Evolutionary conservation across 2,888 invertebrate species (phyloP), one percentile per base, ranked within the genome.

Genomic region (Caprella mutica): DNA sequence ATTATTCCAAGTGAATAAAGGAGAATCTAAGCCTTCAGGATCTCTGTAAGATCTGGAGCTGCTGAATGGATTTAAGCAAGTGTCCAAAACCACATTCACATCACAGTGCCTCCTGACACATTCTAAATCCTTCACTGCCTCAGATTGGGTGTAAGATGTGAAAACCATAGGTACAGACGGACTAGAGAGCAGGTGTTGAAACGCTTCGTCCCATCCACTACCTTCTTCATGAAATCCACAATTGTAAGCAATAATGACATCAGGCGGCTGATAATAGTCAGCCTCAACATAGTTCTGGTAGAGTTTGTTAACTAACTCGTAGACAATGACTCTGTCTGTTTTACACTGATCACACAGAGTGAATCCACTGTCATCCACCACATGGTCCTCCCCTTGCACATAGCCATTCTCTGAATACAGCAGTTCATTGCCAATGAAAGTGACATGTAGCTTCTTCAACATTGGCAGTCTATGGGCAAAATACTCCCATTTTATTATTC

Each of bases 201-300:
- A 30, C 8, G 48, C 53, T 26, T 59, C 54, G 2, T 24, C 24
- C n/a, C 33, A 23, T 12, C 51, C 43, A 1, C 44, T 57, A 9
- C 21, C 44, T 24, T 38, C 53, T 43, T 63, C 63, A 29, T 63
- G 63, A 23, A 63, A 57, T 3, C 63, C 63, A 52, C 59, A 63
- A 40, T 63, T 63, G 44, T 53, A 63, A 24, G 56, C 51, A 17
- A 63, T 33, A n/a, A 59, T 42, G n/a, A 42, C 42, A 46, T 59
- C 55, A 17, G 61, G 61, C 5, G 39, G 42, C 2, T 27, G 24
- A 27, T 27, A 58, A 24, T 58, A 48, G 17, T 30, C 24, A 6
- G 39, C 21, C 3, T 23, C 14, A 24, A 35, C 29, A 38, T 50
- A 59, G 19, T 56, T 39, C 23, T 59, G 56, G 56, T 59, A 59